Conservation (phyloP, 1,140 invertebrate genomes). For the Drosophila lini region DNA sequence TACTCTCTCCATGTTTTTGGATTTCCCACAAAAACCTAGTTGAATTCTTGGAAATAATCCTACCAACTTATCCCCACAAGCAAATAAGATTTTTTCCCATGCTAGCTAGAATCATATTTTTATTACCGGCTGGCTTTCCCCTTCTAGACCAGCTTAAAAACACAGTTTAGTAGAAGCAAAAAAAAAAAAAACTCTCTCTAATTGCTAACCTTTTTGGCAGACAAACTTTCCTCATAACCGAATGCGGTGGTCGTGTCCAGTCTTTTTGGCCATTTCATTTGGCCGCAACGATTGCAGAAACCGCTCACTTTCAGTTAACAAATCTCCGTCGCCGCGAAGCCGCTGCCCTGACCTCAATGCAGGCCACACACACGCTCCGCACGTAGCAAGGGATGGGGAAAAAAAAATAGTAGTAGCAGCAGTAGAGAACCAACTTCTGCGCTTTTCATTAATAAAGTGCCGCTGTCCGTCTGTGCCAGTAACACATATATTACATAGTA, state of each 20-base stretch:
- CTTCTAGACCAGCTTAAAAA: constrained; percentile 15
- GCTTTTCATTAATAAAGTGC: constrained; percentile 80
- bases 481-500: constrained; percentile 73
- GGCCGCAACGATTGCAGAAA: constrained; percentile 46
- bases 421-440: constrained; percentile 67
- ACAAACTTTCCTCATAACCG: constrained; percentile 32
- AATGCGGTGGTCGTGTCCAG: constrained; percentile 9
- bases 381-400: constrained; percentile 32
- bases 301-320: constrained; percentile 58
- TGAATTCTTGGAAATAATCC: constrained; percentile 9
- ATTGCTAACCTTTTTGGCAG: constrained; percentile 41
- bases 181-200: constrained; percentile 30
- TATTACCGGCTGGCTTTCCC: constrained; percentile 10
- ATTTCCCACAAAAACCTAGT: neutral
- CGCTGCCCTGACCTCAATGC: constrained; percentile 49
- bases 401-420: constrained; percentile 17
- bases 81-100: constrained; percentile 34
- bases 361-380: constrained; percentile 58
- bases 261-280: constrained; percentile 54
- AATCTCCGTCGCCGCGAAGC: constrained; percentile 26
- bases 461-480: constrained; percentile 61
- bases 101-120: constrained; percentile 2
- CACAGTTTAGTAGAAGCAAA: constrained; percentile 4
- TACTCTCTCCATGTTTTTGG: too few species aligned
- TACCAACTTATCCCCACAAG: neutral